Evolutionary conservation across 2,888 invertebrate genomes (phyloP).

Genomic region (Hyposoter dolosus): DNA sequence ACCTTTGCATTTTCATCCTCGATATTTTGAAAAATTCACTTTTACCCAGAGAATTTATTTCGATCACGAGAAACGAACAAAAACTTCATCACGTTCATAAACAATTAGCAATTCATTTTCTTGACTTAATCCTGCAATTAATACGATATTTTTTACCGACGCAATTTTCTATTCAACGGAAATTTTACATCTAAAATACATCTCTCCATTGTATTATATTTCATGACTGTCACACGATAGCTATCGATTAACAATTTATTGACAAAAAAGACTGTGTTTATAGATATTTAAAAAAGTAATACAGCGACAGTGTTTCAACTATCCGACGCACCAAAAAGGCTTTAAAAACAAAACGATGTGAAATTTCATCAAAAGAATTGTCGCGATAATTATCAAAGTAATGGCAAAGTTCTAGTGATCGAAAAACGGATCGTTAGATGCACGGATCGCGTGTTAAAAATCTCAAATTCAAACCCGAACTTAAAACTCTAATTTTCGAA

Average conservation of each 20-base stretch:
- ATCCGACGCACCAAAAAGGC: not conserved
- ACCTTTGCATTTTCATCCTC: not conserved
- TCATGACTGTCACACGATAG: conserved; percentile 29
- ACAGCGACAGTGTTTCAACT: conserved; percentile 39
- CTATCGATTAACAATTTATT: conserved; percentile 40
- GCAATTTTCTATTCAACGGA: conserved; percentile 3
- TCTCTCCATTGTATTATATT: conserved; percentile 37
- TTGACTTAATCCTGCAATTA: not conserved
- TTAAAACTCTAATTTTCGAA: not conserved
- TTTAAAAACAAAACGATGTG: not conserved
- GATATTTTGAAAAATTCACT: not conserved
- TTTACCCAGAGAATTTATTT: not conserved
- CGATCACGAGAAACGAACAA: not conserved
- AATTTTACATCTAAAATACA: conserved; percentile 23
- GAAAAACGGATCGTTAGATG: conserved; percentile 14
- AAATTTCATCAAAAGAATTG: conserved; percentile 5
- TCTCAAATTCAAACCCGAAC: not conserved
- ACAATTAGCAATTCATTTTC: conserved; percentile 1
- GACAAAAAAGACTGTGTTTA: conserved; percentile 50
- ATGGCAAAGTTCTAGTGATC: not conserved
- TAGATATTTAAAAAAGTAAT: conserved; percentile 26
- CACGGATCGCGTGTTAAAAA: conserved; percentile 41
- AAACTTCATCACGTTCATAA: not conserved
- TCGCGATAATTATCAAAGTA: not conserved
- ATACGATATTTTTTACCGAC: not conserved